A percentile compares a stretch with the other conserved stretches of the same genome.
phyloP scores from a whole-genome alignment of 2,797 vertebrate species.

The Hippoglossus hippoglossus region DNA sequence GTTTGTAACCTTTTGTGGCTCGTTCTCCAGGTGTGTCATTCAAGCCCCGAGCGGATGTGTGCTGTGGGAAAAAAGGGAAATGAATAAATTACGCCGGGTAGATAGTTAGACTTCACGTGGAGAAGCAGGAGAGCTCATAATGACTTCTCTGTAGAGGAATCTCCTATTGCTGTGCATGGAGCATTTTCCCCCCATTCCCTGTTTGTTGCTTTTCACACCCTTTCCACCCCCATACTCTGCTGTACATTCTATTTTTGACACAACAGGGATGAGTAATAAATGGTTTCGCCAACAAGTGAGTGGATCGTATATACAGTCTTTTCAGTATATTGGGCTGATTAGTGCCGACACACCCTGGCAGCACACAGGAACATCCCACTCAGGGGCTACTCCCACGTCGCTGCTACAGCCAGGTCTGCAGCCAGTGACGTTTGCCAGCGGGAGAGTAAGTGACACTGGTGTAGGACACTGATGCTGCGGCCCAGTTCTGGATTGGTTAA shows the following conservation, averaged over 20 bases:
- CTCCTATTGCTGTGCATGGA: constrained; percentile 37
- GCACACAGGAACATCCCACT: constrained; percentile 52
- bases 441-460: constrained; percentile 36
- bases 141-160: constrained; percentile 60
- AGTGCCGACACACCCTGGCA: constrained; percentile 62
- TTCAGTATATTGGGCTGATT: constrained; percentile 73
- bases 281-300: constrained; percentile 73
- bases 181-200: constrained; percentile 26
- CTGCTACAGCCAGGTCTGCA: constrained; percentile 34
- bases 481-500: constrained; percentile 6
- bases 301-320: constrained; percentile 66
- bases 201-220: constrained; percentile 63
- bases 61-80: constrained; percentile 42
- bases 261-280: constrained; percentile 74
- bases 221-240: constrained; percentile 61
- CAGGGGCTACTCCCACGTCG: constrained; percentile 46
- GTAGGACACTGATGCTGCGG: constrained; percentile 2
- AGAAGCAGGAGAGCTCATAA: constrained; percentile 63
- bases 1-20: constrained; percentile 72
- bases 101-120: constrained; percentile 55
- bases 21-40: constrained; percentile 72
- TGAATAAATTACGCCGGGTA: constrained; percentile 67
- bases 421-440: constrained; percentile 28
- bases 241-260: constrained; percentile 74
- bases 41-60: constrained; percentile 44